These are phyloP conservation scores for Drosophila meridiana DNA, from an alignment of 2,888 invertebrate genomes.

Conservation along the genomic window DNA sequence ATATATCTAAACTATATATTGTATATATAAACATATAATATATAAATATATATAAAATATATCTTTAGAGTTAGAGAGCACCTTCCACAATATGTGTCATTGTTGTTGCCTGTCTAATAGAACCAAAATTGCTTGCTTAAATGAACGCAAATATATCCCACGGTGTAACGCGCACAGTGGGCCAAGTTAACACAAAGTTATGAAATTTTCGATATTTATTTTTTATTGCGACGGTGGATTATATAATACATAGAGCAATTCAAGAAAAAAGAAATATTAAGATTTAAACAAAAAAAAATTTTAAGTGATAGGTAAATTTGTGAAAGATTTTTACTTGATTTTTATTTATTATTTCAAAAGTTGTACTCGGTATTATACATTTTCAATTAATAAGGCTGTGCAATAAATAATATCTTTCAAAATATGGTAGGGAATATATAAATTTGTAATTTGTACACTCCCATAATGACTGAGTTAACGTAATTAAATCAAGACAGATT, in stretches of 20 bases:
- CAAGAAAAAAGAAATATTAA: background rate
- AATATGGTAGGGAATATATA: background rate
- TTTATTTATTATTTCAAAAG: too few relatives aligned
- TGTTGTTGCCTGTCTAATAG: constrained; percentile 45
- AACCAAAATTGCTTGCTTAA: constrained; percentile 57
- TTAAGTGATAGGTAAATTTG: too few relatives aligned
- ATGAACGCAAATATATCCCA: constrained; percentile 30
- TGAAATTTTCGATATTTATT: background rate
- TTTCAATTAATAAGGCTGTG: too few relatives aligned
- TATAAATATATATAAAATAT: background rate
- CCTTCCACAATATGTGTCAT: constrained; percentile 19
- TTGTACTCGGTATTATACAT: too few relatives aligned
- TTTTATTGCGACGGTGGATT: too few relatives aligned
- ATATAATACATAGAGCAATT: background rate
- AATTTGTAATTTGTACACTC: background rate
- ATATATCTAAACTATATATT: constrained; percentile 1
- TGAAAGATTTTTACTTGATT: too few relatives aligned
- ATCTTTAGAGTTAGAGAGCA: constrained; percentile 7
- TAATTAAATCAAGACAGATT: background rate
- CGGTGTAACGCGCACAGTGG: constrained; percentile 1
- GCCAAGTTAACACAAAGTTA: background rate
- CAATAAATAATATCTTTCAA: background rate
- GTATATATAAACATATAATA: constrained; percentile 6
- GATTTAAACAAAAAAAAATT: too few relatives aligned
- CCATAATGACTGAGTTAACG: background rate